Evolutionary conservation across 2,888 invertebrate species (phyloP).

Genomic region (Drosophila anceps): DNA sequence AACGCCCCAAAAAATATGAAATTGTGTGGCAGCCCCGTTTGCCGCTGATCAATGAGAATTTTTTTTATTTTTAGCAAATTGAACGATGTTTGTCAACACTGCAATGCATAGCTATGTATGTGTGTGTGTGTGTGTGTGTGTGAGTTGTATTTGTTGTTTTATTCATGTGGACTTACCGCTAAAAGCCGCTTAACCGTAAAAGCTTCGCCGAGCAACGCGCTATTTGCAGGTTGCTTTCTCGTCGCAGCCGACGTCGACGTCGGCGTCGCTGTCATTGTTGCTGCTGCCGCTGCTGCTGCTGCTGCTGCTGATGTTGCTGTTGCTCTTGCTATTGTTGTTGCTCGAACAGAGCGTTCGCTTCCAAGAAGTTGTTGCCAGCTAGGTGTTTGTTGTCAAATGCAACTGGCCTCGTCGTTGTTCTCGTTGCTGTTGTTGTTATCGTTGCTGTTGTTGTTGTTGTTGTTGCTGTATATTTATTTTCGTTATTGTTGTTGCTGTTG

Average conservation of each 20-base stretch:
- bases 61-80: slow-evolving; percentile 41
- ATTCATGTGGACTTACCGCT: slow-evolving; percentile 75
- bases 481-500: slow-evolving; percentile 32
- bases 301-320: too few species aligned
- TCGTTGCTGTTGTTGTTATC: slow-evolving; percentile 12
- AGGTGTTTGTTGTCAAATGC: slow-evolving; percentile 44
- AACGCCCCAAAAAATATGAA: slow-evolving; percentile 62
- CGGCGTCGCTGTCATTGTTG: slow-evolving; percentile 44
- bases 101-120: slow-evolving; percentile 1
- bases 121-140: slow-evolving; percentile 8
- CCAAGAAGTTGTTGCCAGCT: slow-evolving; percentile 48
- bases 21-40: slow-evolving; percentile 26
- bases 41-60: slow-evolving; percentile 39
- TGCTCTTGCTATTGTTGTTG: slow-evolving; percentile 33
- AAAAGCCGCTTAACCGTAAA: slow-evolving; percentile 81
- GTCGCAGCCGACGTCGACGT: slow-evolving; percentile 62
- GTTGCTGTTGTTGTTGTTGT: slow-evolving; percentile 7
- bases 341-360: slow-evolving; percentile 49
- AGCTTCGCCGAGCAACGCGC: slow-evolving; percentile 68
- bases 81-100: slow-evolving; percentile 31
- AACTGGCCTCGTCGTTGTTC: slow-evolving; percentile 13
- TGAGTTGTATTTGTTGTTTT: slow-evolving; percentile 34
- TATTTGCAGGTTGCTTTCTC: slow-evolving; percentile 78
- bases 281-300: slow-evolving; percentile 24
- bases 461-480: slow-evolving; percentile 13